These are phyloP conservation scores for Schizaphis graminum DNA, from an alignment of 2,888 invertebrate species.

Conservation along the genomic window DNA sequence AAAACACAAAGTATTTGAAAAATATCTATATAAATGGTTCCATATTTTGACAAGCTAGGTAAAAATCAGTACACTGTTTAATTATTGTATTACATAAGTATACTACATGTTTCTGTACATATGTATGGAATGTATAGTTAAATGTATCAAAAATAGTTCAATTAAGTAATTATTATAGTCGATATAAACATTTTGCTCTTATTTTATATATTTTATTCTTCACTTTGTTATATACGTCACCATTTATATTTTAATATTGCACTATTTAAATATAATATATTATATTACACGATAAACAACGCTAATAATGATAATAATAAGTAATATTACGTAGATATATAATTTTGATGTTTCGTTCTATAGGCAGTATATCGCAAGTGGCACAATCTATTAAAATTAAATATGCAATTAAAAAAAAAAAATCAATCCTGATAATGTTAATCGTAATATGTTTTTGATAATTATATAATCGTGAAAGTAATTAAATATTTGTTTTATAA, in stretches of 20 bases:
- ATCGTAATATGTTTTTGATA: background rate
- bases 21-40: background rate
- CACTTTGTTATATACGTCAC: background rate
- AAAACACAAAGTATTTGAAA: constrained; percentile 11
- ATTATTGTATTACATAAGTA: background rate
- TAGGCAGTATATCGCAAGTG: background rate
- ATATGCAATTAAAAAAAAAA: background rate
- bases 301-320: background rate
- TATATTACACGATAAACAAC: background rate
- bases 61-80: background rate
- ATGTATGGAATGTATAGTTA: background rate
- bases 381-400: background rate
- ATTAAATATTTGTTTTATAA: background rate
- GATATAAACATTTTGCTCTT: background rate
- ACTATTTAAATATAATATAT: constrained; percentile 1
- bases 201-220: background rate
- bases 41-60: background rate
- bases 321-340: background rate
- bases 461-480: background rate
- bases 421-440: background rate
- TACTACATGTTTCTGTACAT: background rate
- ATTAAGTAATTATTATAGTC: constrained; percentile 4
- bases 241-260: constrained; percentile 35
- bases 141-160: constrained; percentile 22
- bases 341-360: background rate